Evolutionary conservation across 2,888 invertebrate species (phyloP).

Genomic region (Stenichneumon culpator): DNA sequence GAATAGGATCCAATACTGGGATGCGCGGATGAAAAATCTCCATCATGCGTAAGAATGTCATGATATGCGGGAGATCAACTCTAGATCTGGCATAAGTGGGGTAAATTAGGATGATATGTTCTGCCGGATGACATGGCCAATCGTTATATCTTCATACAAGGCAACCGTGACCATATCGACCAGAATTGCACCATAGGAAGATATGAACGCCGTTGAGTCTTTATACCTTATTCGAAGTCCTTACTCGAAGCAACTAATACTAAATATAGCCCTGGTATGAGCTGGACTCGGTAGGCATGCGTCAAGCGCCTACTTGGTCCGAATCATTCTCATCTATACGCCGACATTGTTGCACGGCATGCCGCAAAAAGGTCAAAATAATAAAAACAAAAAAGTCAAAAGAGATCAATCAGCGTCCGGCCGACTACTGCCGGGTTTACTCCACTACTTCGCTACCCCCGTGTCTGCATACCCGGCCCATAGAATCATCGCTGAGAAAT

Average conservation of each 20-base stretch:
- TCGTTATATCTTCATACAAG: background rate
- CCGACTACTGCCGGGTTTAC: constrained; percentile 39
- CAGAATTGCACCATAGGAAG: background rate
- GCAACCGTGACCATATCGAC: background rate
- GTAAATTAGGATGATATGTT: background rate
- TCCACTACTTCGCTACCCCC: constrained; percentile 53
- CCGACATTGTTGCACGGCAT: background rate
- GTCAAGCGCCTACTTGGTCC: background rate
- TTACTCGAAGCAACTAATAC: background rate
- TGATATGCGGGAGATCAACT: background rate
- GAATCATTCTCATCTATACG: background rate
- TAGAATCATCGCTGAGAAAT: constrained; percentile 60
- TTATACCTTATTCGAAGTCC: no score
- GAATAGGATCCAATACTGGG: constrained; percentile 32
- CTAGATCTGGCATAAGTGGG: background rate
- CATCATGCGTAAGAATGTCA: background rate
- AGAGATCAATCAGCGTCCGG: constrained; percentile 17
- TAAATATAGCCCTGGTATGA: background rate
- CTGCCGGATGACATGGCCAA: background rate
- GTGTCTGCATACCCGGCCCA: constrained; percentile 55
- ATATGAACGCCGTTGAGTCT: background rate
- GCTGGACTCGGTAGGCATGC: background rate
- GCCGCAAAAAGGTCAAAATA: background rate
- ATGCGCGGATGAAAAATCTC: background rate
- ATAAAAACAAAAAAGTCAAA: background rate